Evolutionary conservation across 2,113 vertebrate genomes (phyloP), one percentile per base, ranked within the genome.

Genomic region (Ictalurus furcatus): DNA sequence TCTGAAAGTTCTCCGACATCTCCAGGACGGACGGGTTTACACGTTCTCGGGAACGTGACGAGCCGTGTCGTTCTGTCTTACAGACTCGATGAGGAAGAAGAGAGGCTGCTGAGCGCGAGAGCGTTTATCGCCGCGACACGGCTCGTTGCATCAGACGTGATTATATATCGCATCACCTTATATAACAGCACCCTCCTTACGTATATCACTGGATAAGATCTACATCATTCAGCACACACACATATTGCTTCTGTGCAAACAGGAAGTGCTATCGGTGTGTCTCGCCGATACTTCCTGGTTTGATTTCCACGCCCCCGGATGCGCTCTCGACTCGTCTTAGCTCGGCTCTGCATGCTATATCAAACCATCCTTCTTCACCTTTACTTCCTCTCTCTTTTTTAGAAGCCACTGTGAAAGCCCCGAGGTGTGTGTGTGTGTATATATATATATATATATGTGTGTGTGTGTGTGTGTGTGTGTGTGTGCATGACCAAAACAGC

Each of bases 381-480:
- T 71, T 21, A 48, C 67, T 52, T 76, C 34, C 83, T 67, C 16
- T 85, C 54, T 56, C 12, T 56, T 85, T 56, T 85, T 37, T 30
- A 73, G 28, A n/a, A 56, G 44, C 16, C 28, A 12, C 56, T 44
- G 21, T 86, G 69, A 76, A 78, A 86, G 56, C 71, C 69, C 52
- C 11, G 71, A 58, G 54, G 59, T 80, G 40, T 52, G 25, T 80
- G 74, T 79, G 73, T 87, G 74, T 87, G 25, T 87, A 58, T 63
- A 25, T 78, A 73, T 28, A 56, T 63, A 58, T 12, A 37, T 44
- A 37, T 44, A 16, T 73, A n/a, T 71, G 14, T 34, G 69, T 73
- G 14, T 73, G 69, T 73, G 30, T 73, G 69, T 7, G 69, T 34
- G 16, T 37, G 67, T 74, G 71, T 74, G 34, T 23, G 28, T 9